phyloP scores from a whole-genome alignment of 2,113 vertebrate genomes.

The Trinectes maculatus region DNA sequence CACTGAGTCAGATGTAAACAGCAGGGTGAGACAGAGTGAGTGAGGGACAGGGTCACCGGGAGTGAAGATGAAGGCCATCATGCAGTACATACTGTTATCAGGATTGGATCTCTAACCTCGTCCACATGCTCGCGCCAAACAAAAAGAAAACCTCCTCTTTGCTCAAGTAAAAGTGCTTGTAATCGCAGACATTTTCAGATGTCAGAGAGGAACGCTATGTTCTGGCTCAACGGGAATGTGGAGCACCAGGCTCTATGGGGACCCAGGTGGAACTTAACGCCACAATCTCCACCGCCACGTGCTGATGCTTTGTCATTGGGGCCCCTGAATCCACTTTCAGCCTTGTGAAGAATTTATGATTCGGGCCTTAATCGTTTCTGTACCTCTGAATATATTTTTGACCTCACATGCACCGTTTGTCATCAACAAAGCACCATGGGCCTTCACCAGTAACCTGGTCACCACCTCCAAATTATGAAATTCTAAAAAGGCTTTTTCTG shows the following conservation, averaged over 20 bases:
- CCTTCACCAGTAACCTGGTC: slow-evolving; percentile 32
- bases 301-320: slow-evolving; percentile 14
- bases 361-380: slow-evolving; percentile 38
- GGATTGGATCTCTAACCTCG: slow-evolving; percentile 22
- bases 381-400: slow-evolving; percentile 38
- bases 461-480: slow-evolving; percentile 44
- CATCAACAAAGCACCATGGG: slow-evolving; percentile 45
- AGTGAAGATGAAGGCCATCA: background rate
- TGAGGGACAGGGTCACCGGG: background rate
- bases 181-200: slow-evolving; percentile 32
- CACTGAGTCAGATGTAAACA: background rate
- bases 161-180: slow-evolving; percentile 32
- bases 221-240: slow-evolving; percentile 30
- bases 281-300: slow-evolving; percentile 26
- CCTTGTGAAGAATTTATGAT: slow-evolving; percentile 21
- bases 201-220: slow-evolving; percentile 23
- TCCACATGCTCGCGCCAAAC: slow-evolving; percentile 2
- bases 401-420: slow-evolving; percentile 29
- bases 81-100: slow-evolving; percentile 11
- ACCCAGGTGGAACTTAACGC: slow-evolving; percentile 52
- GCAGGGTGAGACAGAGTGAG: background rate
- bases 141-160: background rate
- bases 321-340: slow-evolving; percentile 26
- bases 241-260: too few relatives aligned
- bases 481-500: slow-evolving; percentile 40